Percentiles rank a stretch among this genome's conserved stretches.
phyloP scores from a whole-genome alignment of 2,888 invertebrate genomes.

The Caenorhabditis doughertyi region DNA sequence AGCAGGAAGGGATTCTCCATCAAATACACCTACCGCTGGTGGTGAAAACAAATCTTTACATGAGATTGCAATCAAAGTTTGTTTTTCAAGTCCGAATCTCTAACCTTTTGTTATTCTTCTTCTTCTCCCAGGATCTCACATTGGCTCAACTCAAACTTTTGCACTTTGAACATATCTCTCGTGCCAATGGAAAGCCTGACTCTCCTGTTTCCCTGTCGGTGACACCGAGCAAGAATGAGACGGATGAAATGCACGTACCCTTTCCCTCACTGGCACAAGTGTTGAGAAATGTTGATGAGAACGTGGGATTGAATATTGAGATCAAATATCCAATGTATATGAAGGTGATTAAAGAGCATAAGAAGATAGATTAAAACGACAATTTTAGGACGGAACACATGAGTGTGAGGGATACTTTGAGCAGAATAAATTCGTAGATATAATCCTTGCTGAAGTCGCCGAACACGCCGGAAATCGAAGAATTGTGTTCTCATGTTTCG shows the following conservation, averaged over 20 bases:
- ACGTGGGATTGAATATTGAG: slow-evolving; percentile 97
- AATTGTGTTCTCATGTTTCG: slow-evolving; percentile 96
- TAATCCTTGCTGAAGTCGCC: slow-evolving; percentile 89
- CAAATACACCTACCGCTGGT: slow-evolving; percentile 39
- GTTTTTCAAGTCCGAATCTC: background rate
- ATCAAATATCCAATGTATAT: slow-evolving; percentile 94
- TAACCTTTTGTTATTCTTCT: background rate
- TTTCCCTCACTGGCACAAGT: slow-evolving; percentile 93
- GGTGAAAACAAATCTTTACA: slow-evolving; percentile 63
- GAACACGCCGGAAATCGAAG: slow-evolving; percentile 89
- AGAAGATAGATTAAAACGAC: background rate
- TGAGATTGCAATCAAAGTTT: slow-evolving; percentile 74
- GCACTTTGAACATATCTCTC: slow-evolving; percentile 86
- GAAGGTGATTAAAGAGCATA: slow-evolving; percentile 63
- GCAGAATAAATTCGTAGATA: slow-evolving; percentile 94
- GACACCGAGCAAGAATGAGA: slow-evolving; percentile 69
- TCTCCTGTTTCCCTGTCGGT: slow-evolving; percentile 52
- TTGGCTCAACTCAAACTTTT: slow-evolving; percentile 71
- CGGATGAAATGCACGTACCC: slow-evolving; percentile 85
- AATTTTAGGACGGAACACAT: slow-evolving; percentile 83
- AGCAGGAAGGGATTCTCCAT: slow-evolving; percentile 72
- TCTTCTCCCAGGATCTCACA: slow-evolving; percentile 67
- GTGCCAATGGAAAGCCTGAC: slow-evolving; percentile 90
- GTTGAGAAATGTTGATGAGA: slow-evolving; percentile 89
- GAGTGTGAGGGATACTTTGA: slow-evolving; percentile 86